Percentiles rank a stretch among this genome's conserved stretches.
These are phyloP conservation scores for Gymnocypris eckloni DNA, from an alignment of 2,797 vertebrate genomes.

Conservation along the genomic window DNA sequence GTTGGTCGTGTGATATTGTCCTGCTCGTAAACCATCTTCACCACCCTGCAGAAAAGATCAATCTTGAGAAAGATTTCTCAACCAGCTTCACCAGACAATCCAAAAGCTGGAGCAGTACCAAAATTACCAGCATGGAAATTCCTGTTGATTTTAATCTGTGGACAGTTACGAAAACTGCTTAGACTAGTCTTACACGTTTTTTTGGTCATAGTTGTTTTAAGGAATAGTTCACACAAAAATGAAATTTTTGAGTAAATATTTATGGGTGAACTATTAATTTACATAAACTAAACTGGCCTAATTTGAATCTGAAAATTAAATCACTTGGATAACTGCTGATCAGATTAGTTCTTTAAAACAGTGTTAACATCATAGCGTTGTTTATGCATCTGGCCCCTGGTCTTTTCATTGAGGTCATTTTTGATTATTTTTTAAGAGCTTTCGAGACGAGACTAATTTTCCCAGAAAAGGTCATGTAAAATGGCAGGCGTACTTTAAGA, in stretches of 20 bases:
- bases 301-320: not conserved
- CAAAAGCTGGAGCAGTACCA: not conserved
- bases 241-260: too few relatives aligned
- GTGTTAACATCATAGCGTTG: not conserved
- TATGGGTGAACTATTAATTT: too few relatives aligned
- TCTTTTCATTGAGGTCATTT: not conserved
- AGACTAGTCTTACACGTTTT: not conserved
- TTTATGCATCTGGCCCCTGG: not conserved
- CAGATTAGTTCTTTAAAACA: not conserved
- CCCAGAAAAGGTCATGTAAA: not conserved
- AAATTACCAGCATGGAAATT: not conserved
- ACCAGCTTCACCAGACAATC: not conserved
- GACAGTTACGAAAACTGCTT: not conserved
- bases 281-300: not conserved
- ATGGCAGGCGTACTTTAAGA: not conserved
- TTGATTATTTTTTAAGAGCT: not conserved
- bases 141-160: not conserved
- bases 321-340: not conserved
- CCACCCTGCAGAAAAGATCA: not conserved
- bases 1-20: not conserved
- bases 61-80: not conserved
- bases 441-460: not conserved
- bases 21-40: not conserved
- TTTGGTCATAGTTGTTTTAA: not conserved
- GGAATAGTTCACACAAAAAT: not conserved